Percentiles rank a stretch among this genome's conserved stretches.
These are phyloP conservation scores for Nowickia ferox DNA, from an alignment of 2,888 invertebrate genomes.

Conservation along the genomic window DNA sequence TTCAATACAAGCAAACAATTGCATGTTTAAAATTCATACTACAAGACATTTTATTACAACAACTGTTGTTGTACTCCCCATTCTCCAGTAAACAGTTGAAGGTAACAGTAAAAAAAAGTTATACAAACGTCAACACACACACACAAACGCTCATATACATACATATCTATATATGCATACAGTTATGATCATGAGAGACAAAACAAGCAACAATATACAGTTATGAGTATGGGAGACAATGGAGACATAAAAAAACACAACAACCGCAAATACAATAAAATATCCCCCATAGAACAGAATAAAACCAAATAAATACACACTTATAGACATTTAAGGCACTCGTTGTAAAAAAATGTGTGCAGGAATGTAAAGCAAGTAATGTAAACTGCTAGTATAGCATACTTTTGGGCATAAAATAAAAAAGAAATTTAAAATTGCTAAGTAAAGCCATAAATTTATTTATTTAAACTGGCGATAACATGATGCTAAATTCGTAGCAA, in stretches of 20 bases:
- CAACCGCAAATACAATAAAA: conserved; percentile 47
- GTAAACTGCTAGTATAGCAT: conserved; percentile 16
- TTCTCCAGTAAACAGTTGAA: background rate
- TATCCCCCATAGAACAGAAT: conserved; percentile 17
- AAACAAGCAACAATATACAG: background rate
- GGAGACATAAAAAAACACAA: conserved; percentile 16
- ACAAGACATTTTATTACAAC: background rate
- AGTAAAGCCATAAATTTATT: conserved; percentile 57
- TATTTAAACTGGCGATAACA: conserved; percentile 57
- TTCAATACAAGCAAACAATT: conserved; percentile 3
- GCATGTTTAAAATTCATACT: background rate
- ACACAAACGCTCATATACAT: background rate
- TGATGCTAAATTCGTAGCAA: conserved; percentile 40
- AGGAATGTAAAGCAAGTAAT: background rate
- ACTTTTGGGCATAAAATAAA: conserved; percentile 30
- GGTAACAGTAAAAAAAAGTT: background rate
- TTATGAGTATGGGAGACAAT: conserved; percentile 1
- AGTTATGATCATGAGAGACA: background rate
- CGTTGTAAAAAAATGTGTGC: background rate
- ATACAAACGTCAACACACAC: background rate
- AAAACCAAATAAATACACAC: background rate
- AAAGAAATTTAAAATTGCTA: conserved; percentile 24
- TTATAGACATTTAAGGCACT: background rate
- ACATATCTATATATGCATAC: background rate
- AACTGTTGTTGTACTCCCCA: background rate